These are phyloP conservation scores for Latrodectus elegans DNA, from an alignment of 2,888 invertebrate species.

Conservation along the genomic window DNA sequence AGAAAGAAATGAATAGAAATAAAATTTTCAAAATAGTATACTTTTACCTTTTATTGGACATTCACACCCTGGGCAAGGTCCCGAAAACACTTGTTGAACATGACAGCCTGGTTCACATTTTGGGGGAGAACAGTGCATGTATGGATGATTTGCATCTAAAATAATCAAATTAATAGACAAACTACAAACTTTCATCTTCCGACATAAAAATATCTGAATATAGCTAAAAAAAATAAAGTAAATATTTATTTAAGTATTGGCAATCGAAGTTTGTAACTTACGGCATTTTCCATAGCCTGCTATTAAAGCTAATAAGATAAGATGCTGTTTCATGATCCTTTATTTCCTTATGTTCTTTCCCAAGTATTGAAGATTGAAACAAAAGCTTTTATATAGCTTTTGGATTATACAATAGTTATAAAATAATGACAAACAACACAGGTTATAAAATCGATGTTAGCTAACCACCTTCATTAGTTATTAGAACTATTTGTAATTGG, in stretches of 20 bases:
- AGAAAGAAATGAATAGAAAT: not conserved
- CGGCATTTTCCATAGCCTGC: not conserved
- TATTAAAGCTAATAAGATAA: no score
- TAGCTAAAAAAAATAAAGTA: not conserved
- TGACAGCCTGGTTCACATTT: not conserved
- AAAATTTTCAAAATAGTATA: no score
- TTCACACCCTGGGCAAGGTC: conserved; percentile 12
- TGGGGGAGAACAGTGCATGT: not conserved
- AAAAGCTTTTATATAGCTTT: no score
- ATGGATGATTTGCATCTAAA: no score
- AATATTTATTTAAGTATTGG: not conserved
- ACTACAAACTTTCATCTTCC: not conserved
- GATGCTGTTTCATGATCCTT: no score
- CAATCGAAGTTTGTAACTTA: not conserved
- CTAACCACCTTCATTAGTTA: no score
- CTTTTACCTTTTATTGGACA: not conserved
- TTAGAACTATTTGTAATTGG: no score
- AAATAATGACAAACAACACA: no score
- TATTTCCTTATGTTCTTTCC: no score
- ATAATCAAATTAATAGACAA: not conserved
- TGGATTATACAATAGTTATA: no score
- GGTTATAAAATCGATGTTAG: no score
- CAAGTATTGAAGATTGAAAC: no score
- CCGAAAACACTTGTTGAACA: not conserved
- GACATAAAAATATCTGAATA: not conserved